These are phyloP conservation scores for Drosophila kanapiae DNA, from an alignment of 1,140 invertebrate genomes.

Conservation along the genomic window DNA sequence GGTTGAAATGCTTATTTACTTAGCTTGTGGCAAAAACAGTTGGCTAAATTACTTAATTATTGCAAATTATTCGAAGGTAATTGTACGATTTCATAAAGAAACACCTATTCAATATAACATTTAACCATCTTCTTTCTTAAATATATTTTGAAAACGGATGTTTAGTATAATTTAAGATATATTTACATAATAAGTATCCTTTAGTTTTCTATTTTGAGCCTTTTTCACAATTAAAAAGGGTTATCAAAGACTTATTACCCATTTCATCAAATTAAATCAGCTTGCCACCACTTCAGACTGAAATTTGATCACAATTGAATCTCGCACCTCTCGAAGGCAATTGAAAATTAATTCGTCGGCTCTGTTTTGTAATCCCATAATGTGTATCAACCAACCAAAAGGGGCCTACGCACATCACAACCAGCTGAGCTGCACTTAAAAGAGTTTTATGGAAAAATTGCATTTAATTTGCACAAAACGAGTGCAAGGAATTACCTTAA, in stretches of 20 bases:
- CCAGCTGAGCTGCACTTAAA: conserved; percentile 65
- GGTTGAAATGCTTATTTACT: conserved; percentile 10
- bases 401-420: conserved; percentile 48
- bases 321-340: conserved; percentile 19
- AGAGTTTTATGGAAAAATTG: conserved; percentile 58
- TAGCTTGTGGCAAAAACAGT: neutral
- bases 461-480: conserved; percentile 62
- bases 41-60: conserved; percentile 4
- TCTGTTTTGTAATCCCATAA: conserved; percentile 47
- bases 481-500: conserved; percentile 37
- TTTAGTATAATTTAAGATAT: neutral
- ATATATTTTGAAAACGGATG: neutral
- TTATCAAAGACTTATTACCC: too few species aligned
- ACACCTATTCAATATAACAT: too few species aligned
- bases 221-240: too few species aligned
- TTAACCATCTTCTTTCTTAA: too few species aligned
- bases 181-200: too few species aligned
- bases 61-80: neutral
- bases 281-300: neutral
- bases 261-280: conserved; percentile 5
- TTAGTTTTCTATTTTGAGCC: too few species aligned
- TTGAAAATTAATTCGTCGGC: conserved; percentile 48
- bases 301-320: neutral
- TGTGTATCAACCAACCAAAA: conserved; percentile 59
- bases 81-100: neutral